phyloP scores from a whole-genome alignment of 2,888 invertebrate genomes.

The Lithodes maja region DNA sequence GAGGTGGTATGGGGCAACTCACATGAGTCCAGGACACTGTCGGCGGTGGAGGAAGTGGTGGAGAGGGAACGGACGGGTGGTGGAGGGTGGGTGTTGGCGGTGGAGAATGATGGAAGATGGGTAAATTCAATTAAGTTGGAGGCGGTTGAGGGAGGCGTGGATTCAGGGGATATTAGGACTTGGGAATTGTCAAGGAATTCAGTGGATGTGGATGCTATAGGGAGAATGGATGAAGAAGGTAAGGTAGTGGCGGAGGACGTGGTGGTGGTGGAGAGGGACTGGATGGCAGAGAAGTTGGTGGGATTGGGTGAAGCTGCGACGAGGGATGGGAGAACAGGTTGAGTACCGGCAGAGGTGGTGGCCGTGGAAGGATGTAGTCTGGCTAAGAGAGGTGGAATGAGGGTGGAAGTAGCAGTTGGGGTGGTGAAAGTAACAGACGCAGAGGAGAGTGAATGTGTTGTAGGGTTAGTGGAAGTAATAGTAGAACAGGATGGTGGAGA shows the following conservation, averaged over 20 bases:
- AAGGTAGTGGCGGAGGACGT: neutral
- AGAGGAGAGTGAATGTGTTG: neutral
- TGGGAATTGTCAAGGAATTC: no score
- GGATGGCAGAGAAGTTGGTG: neutral
- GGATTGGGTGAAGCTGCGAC: neutral
- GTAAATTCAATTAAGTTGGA: no score
- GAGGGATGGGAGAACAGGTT: neutral
- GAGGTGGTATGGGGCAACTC: constrained; percentile 15
- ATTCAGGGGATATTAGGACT: no score
- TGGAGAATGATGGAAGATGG: neutral
- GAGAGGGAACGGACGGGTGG: neutral
- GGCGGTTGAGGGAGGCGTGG: no score
- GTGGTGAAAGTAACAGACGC: neutral
- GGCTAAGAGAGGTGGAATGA: neutral
- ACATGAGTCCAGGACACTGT: neutral
- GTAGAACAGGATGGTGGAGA: neutral
- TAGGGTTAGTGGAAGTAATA: neutral
- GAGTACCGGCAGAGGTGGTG: neutral
- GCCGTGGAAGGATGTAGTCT: neutral
- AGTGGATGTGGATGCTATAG: neutral
- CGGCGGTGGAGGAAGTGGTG: neutral
- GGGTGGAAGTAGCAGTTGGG: neutral
- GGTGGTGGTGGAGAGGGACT: neutral
- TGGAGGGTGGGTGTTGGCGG: neutral
- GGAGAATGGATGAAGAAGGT: neutral